phyloP scores from a whole-genome alignment of 2,797 vertebrate genomes.

The Acrossocheilus wenchowensis region DNA sequence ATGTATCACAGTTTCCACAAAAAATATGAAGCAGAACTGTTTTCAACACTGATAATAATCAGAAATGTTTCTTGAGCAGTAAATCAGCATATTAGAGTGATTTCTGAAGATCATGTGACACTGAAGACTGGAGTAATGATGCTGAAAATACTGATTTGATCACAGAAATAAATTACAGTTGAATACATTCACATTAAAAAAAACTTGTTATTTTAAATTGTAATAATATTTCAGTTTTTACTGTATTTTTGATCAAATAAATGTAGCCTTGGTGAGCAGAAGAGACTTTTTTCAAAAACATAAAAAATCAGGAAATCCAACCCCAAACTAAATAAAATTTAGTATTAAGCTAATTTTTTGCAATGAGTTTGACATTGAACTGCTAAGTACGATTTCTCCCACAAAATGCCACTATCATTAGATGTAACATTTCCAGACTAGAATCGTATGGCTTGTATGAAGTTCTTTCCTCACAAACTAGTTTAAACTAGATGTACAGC shows the following conservation, averaged over 20 bases:
- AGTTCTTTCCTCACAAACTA: constrained; percentile 16
- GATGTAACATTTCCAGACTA: neutral
- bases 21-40: neutral
- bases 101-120: too few relatives aligned
- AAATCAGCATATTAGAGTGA: neutral
- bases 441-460: neutral
- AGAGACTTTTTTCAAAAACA: neutral
- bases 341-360: neutral
- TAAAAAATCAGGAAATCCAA: neutral
- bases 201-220: too few relatives aligned
- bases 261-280: neutral
- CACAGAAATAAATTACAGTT: too few relatives aligned
- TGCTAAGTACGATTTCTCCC: constrained; percentile 31
- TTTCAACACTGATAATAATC: neutral
- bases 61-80: neutral
- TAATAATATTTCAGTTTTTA: neutral
- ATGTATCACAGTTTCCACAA: neutral
- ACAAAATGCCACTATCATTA: neutral
- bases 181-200: too few relatives aligned
- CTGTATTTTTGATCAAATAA: neutral
- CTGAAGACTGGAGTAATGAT: too few relatives aligned
- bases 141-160: too few relatives aligned
- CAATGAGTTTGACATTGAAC: neutral
- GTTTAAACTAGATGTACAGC: constrained; percentile 2
- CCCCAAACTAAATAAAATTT: neutral